Evolutionary conservation across 2,113 vertebrate species (phyloP).

Genomic region (Oxyura jamaicensis): DNA sequence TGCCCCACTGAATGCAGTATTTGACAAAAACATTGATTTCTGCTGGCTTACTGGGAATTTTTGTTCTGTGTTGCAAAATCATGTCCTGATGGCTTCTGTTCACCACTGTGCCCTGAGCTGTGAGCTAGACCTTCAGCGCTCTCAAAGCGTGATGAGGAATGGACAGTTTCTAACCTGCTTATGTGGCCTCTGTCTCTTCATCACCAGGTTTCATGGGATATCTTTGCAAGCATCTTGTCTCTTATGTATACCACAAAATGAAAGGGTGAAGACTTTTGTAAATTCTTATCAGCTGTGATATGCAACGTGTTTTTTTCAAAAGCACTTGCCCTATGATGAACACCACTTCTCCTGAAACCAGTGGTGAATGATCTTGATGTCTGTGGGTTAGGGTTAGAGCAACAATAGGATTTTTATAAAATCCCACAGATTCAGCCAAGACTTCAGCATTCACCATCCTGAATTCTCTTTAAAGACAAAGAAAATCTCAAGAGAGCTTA

Average conservation of each 20-base stretch:
- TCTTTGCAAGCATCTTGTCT: neutral
- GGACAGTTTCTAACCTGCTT: neutral
- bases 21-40: neutral
- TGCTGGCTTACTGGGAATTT: neutral
- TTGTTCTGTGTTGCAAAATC: neutral
- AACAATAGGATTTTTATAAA: neutral
- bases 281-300: neutral
- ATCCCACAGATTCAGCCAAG: neutral
- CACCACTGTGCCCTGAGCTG: neutral
- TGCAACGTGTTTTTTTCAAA: neutral
- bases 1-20: neutral
- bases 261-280: neutral
- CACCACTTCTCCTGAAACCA: neutral
- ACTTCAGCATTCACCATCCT: neutral
- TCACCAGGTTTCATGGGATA: neutral
- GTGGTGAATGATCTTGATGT: neutral
- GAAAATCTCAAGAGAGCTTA: neutral
- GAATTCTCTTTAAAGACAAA: neutral
- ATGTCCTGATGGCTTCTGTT: neutral
- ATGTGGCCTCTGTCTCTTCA: accelerated
- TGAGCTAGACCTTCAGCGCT: neutral
- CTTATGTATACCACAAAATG: neutral
- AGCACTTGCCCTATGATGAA: neutral
- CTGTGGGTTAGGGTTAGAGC: neutral
- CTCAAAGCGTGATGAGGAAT: accelerated